A percentile compares a stretch with the other conserved stretches of the same genome.
These are phyloP conservation scores for Cheilosia grossa DNA, from an alignment of 2,888 invertebrate species.

Conservation along the genomic window DNA sequence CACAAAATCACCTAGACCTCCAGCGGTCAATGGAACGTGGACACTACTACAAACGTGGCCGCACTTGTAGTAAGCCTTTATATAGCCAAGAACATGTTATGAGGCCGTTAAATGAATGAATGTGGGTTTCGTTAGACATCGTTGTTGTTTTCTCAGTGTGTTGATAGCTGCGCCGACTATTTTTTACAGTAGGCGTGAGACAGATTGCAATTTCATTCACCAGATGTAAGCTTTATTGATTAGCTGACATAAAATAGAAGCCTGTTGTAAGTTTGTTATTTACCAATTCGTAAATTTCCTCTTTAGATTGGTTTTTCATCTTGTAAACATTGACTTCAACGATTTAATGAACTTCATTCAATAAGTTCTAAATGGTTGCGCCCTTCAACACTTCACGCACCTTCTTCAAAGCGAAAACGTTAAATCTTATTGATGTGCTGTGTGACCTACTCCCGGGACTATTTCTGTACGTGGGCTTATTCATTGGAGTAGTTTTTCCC, in stretches of 20 bases:
- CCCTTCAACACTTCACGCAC: conserved; percentile 10
- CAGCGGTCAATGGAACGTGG: too few species aligned
- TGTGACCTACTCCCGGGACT: conserved; percentile 1
- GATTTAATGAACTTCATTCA: not conserved
- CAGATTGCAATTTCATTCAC: not conserved
- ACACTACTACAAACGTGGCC: too few species aligned
- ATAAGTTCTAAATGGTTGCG: conserved; percentile 1
- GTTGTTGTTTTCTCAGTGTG: too few species aligned
- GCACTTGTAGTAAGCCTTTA: too few species aligned
- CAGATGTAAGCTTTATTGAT: not conserved
- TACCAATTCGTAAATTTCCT: not conserved
- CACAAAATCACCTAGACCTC: too few species aligned
- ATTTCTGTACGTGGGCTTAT: not conserved
- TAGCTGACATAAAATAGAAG: too few species aligned
- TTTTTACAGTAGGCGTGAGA: too few species aligned
- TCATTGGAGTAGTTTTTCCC: conserved; percentile 2
- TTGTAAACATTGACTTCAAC: not conserved
- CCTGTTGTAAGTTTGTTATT: not conserved
- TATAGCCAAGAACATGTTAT: too few species aligned
- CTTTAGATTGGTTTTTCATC: not conserved
- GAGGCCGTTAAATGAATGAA: too few species aligned
- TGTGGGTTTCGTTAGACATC: too few species aligned
- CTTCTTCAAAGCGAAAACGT: conserved; percentile 6
- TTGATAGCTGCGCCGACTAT: too few species aligned
- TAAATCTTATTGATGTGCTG: conserved; percentile 31